phyloP scores from a whole-genome alignment of 2,113 vertebrate genomes.

The Cacatua alba region DNA sequence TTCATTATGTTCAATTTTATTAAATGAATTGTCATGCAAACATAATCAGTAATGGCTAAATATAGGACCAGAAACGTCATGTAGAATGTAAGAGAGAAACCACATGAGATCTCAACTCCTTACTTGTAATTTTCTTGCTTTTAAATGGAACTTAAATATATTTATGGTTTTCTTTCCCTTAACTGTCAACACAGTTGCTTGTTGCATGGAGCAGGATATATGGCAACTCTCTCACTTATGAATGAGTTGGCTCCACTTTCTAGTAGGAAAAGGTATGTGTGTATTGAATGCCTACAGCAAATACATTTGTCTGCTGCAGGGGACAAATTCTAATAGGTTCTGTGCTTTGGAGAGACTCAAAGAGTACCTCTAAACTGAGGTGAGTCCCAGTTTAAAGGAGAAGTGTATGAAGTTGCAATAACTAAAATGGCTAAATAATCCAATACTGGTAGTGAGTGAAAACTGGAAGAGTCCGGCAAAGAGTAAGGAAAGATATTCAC shows the following conservation, averaged over 20 bases:
- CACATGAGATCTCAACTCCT: neutral
- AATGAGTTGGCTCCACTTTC: neutral
- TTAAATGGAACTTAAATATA: neutral
- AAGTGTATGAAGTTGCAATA: neutral
- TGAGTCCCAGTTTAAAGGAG: neutral
- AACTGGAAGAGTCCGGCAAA: neutral
- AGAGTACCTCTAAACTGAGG: neutral
- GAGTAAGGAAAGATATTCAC: neutral
- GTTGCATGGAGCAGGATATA: neutral
- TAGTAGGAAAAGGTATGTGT: neutral
- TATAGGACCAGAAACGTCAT: neutral
- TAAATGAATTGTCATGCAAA: neutral
- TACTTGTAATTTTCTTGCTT: neutral
- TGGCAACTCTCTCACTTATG: neutral
- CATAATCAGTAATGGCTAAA: neutral
- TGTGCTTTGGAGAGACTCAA: neutral
- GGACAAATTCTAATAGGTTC: too few species aligned
- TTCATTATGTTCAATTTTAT: neutral
- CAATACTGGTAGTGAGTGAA: neutral
- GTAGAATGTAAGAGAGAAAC: neutral
- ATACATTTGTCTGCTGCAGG: neutral
- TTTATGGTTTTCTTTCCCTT: neutral
- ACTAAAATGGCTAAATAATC: neutral
- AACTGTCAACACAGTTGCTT: neutral
- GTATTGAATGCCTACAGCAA: neutral